phyloP scores from a whole-genome alignment of 2,113 vertebrate genomes.

The Saguinus imperator region DNA sequence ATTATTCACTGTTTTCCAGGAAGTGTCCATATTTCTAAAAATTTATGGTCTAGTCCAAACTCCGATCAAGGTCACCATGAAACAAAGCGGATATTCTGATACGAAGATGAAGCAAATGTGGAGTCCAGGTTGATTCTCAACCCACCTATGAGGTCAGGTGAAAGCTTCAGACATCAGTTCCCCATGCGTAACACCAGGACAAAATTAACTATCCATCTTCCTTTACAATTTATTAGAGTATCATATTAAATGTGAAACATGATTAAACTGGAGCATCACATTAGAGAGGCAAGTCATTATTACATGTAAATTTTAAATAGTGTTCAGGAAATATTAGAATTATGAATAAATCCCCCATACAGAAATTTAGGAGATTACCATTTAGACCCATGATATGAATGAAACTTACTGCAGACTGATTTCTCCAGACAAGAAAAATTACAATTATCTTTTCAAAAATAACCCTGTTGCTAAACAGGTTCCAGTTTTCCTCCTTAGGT shows the following conservation, averaged over 20 bases:
- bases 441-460: not conserved
- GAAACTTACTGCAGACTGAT: not conserved
- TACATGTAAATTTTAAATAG: not conserved
- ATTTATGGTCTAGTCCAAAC: not conserved
- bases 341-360: not conserved
- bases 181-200: not conserved
- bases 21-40: not conserved
- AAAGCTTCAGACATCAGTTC: not conserved
- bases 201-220: not conserved
- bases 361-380: not conserved
- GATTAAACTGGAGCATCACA: not conserved
- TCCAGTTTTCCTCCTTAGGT: not conserved
- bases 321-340: not conserved
- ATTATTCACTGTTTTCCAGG: not conserved
- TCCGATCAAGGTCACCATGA: constrained; percentile 23
- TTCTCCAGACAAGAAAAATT: not conserved
- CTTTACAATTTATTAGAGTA: not conserved
- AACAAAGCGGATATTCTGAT: constrained; percentile 30
- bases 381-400: not conserved
- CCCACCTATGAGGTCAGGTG: not conserved
- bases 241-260: not conserved
- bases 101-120: not conserved
- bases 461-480: not conserved
- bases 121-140: not conserved
- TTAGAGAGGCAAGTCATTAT: not conserved